Base-by-base conservation (phyloP, 2,113 vertebrate genomes). In the Perca schrenkii region DNA sequence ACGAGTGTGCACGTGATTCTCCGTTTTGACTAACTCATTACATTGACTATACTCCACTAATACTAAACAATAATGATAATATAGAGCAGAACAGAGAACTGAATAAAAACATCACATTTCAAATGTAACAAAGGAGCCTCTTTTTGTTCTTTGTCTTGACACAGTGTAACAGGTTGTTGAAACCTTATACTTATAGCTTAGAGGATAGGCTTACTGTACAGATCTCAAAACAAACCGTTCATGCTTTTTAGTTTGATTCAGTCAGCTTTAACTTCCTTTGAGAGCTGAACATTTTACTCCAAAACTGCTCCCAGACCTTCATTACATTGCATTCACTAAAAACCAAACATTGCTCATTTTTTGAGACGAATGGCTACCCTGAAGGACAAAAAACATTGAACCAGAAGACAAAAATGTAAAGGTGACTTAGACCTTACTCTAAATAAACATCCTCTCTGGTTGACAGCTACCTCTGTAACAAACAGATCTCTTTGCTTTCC, bases 161-260 rank as follows among this genome's bases (percentile, higher is more conserved):
- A 90, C 91, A 89, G 91, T 93, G 86, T 76, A 80, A 78, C 21
- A 90, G 92, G 91, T 75, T 80, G 65, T 43, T 79, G 53, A 86
- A 82, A 87, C 90, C 79, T 78, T 84, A 63, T 72, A 83, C 71
- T 50, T 86, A 43, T 43, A 86, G 88, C 90, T 91, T 86, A 84
- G 75, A 75, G 69, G 69, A 88, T 63, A 79, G 84, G 52, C 81
- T 86, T 76, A 88, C 85, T 89, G 82, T 77, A 91, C 76, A 90
- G 72, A 85, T 69, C 50, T 78, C 50, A 71, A 60, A 76, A 82
- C 28, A 58, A 80, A 53, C 40, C 77, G 7, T 47, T 79, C 16
- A n/a, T 56, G 11, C 22, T 58, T 67, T 82, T 66, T 60, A 40
- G 36, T 62, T 71, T 17, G 4, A 40, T 40, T 76, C 57, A 77